These are phyloP conservation scores for Trematomus bernacchii DNA, from an alignment of 2,797 vertebrate species.

Conservation along the genomic window DNA sequence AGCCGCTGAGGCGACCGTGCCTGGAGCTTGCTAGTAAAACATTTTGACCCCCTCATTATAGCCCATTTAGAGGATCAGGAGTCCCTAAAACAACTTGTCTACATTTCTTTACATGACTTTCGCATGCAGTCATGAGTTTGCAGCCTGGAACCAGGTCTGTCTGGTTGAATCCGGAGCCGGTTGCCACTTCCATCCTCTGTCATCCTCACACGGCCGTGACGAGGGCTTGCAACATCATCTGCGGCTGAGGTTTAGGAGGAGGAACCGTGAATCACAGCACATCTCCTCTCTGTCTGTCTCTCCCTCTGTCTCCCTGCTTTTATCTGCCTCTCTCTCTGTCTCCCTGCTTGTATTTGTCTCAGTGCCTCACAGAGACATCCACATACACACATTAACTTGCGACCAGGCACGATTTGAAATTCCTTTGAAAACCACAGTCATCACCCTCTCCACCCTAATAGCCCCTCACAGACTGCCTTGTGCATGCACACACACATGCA, in stretches of 20 bases:
- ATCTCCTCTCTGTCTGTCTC: constrained; percentile 39
- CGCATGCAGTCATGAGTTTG: constrained; percentile 58
- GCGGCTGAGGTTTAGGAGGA: constrained; percentile 69
- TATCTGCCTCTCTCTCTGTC: constrained; percentile 11
- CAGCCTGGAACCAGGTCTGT: constrained; percentile 68
- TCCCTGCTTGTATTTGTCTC: constrained; percentile 33
- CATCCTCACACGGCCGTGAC: constrained; percentile 70
- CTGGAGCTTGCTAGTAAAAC: constrained; percentile 75
- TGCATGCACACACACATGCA: constrained; percentile 14
- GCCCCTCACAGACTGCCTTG: constrained; percentile 53
- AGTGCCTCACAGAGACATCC: constrained; percentile 41
- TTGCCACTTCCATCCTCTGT: constrained; percentile 74
- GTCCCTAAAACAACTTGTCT: constrained; percentile 79
- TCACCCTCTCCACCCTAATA: constrained; percentile 72
- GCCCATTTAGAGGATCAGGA: constrained; percentile 73
- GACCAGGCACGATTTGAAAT: constrained; percentile 65
- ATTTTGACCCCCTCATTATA: constrained; percentile 77
- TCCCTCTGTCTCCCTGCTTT: constrained; percentile 21
- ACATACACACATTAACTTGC: constrained; percentile 62
- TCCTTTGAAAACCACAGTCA: constrained; percentile 75
- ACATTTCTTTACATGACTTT: constrained; percentile 65
- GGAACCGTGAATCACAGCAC: constrained; percentile 77
- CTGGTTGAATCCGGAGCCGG: constrained; percentile 71
- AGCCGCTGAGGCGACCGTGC: constrained; percentile 69
- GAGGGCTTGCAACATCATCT: constrained; percentile 73